Base-by-base conservation (phyloP, 1,140 invertebrate species). In the Trinorchestia longiramus region DNA sequence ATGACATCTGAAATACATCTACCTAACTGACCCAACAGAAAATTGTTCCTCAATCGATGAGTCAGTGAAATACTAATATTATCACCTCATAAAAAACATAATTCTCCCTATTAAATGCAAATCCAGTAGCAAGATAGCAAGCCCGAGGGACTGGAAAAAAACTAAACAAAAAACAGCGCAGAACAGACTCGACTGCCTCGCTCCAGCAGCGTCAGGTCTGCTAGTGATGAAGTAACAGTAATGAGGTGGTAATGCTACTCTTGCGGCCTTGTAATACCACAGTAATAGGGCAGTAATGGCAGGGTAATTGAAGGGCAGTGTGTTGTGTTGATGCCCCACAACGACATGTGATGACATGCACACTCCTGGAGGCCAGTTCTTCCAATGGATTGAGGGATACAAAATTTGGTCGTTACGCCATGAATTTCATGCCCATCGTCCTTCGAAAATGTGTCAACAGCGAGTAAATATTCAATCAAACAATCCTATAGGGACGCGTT, bases 321-420 rank as follows among this genome's bases (percentile, higher is more conserved):
- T 41, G 88, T 41, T 90, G 43, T 11, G n/a, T 90, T 41, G 43
- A 42, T 42, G 41, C 88, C 88, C 88, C 88, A 11, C 41, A 90
- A 90, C 88, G 43, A 4, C 88, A 90, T 41, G 88, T 90, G 88
- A 90, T 90, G 88, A 90, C 88, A 90, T 77, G 62, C 62, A 11
- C 62, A 3, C 8, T 77, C 62, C 15, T 19, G 62, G 62, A 3
- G 62, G 11, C 28, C 62, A 77, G 62, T 77, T 77, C 11, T 1
- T 77, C 15, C 1, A 77, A 77, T 77, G 62, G 36, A 77, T 77
- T 77, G 62, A 28, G 1, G 62, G 62, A 36, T 28, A 28, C 28
- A 77, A 15, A 77, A 77, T 77, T 77, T 77, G 11, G 36, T 77
- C 28, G 62, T 77, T 77, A 3, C 36, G 62, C 36, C 28, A 77